These are phyloP conservation scores for Melierax canorus DNA, from an alignment of 2,113 vertebrate genomes.

Conservation along the genomic window DNA sequence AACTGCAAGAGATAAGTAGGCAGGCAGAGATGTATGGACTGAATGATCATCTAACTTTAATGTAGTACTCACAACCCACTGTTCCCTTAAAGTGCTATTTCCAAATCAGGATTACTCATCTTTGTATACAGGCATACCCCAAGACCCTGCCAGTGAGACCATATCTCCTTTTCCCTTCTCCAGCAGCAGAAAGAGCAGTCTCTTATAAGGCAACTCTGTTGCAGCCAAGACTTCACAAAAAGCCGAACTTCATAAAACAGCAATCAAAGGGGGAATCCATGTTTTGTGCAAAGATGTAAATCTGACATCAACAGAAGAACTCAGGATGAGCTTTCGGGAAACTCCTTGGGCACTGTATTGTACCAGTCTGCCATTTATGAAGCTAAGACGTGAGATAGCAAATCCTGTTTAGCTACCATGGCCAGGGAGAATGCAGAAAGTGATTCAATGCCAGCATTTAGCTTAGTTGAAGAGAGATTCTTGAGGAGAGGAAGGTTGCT, in stretches of 20 bases:
- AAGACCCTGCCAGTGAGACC: neutral
- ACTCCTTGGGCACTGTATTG: neutral
- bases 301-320: neutral
- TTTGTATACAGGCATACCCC: neutral
- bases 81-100: neutral
- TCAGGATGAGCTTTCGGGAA: neutral
- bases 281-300: neutral
- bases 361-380: neutral
- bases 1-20: neutral
- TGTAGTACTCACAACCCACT: neutral
- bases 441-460: neutral
- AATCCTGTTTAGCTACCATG: neutral
- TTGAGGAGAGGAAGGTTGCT: neutral
- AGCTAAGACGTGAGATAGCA: neutral
- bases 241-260: neutral
- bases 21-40: neutral
- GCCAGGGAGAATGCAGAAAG: neutral
- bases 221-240: neutral
- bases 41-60: neutral
- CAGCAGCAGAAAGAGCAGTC: neutral
- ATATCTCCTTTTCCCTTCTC: neutral
- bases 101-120: neutral
- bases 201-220: neutral
- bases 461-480: neutral
- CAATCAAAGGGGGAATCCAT: neutral